Percentiles rank a stretch among this genome's conserved stretches.
Conservation (phyloP, 2,888 invertebrate genomes). For the Ecliptopera silaceata region DNA sequence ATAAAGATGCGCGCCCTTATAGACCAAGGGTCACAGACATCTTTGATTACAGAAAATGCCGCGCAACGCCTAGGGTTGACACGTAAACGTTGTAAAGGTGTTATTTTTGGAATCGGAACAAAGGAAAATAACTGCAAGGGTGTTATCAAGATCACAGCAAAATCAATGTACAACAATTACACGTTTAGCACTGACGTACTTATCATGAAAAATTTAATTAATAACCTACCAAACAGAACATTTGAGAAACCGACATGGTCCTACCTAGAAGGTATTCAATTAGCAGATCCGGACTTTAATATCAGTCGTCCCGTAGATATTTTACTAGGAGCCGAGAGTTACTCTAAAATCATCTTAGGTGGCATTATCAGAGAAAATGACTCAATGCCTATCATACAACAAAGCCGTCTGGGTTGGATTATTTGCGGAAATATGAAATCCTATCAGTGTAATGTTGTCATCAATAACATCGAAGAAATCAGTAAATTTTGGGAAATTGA, state of each 20-base stretch:
- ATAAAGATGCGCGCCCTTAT: background rate
- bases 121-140: background rate
- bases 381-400: too few species aligned
- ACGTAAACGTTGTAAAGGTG: background rate
- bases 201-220: background rate
- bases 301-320: background rate
- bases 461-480: too few species aligned
- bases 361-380: background rate
- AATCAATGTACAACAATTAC: background rate
- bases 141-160: background rate
- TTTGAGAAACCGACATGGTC: background rate
- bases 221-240: background rate
- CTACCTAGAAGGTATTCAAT: background rate
- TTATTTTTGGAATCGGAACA: background rate
- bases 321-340: background rate
- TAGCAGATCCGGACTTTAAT: conserved; percentile 3
- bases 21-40: conserved; percentile 1
- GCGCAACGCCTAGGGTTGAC: background rate
- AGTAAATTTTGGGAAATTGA: too few species aligned
- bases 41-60: background rate
- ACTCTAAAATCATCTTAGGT: background rate
- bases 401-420: too few species aligned
- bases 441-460: too few species aligned
- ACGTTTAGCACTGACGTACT: background rate
- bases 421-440: too few species aligned